phyloP scores from a whole-genome alignment of 1,140 invertebrate species.

The Maniola jurtina region DNA sequence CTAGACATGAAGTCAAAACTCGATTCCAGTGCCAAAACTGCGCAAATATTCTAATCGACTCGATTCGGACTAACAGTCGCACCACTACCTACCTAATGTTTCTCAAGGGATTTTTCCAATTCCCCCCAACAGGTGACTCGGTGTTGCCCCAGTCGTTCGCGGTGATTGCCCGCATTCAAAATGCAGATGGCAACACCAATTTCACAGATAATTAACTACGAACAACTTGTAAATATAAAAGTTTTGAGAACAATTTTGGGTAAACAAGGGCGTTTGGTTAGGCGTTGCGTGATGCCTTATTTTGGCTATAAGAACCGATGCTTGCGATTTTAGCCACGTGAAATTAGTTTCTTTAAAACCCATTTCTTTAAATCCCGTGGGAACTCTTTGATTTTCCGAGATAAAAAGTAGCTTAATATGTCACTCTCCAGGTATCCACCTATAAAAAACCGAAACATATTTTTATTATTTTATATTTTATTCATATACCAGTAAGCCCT shows the following conservation, averaged over 20 bases:
- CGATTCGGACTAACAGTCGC: conserved; percentile 14
- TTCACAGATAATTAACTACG: conserved; percentile 23
- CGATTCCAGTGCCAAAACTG: too few relatives aligned
- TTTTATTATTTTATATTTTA: too few relatives aligned
- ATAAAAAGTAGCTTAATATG: too few relatives aligned
- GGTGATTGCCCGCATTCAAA: conserved; percentile 32
- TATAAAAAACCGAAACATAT: too few relatives aligned
- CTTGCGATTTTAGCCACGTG: too few relatives aligned
- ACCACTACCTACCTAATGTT: conserved; percentile 9
- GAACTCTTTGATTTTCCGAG: too few relatives aligned
- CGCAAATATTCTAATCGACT: neutral
- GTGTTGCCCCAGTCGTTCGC: conserved; percentile 27
- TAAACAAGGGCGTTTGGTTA: conserved; percentile 12
- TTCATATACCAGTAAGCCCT: too few relatives aligned
- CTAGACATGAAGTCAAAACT: too few relatives aligned
- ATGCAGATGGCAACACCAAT: conserved; percentile 34
- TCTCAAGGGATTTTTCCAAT: conserved; percentile 19
- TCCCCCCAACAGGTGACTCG: conserved; percentile 30
- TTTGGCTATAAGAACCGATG: neutral
- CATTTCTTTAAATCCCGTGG: too few relatives aligned
- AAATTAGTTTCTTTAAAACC: too few relatives aligned
- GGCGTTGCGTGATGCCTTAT: conserved; percentile 13
- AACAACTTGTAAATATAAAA: conserved; percentile 7
- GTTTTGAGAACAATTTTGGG: conserved; percentile 15
- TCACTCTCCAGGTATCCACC: too few relatives aligned